Base-by-base conservation (phyloP, 2,888 invertebrate genomes). In the Ormyrus nitidulus region DNA sequence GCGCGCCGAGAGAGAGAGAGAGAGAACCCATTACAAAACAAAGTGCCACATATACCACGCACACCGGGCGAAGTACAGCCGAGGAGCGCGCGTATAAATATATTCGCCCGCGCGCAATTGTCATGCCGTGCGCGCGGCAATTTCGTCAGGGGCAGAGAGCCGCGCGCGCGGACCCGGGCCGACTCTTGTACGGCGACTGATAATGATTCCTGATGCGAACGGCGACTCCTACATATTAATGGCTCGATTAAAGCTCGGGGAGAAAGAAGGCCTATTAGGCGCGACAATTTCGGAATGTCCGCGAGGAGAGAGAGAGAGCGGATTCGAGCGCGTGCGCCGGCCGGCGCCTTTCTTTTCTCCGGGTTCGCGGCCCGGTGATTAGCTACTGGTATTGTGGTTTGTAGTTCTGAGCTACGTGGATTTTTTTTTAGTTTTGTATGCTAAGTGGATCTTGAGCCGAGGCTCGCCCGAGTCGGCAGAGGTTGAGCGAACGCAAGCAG, bases 211-310 rank as follows among this genome's bases (percentile, higher is more conserved):
- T 84, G 85, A 83, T 81, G 79, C 86, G 85, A 85, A 87, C 85
- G 85, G 85, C 86, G 83, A 83, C 85, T 85, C 84, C 84, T 87
- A 84, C 86, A 88, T 89, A 88, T 87, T 88, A 86, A 88, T 88
- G 82, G 83, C 72, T 72, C 83, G 85, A 87, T 87, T 87, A 87
- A 6, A 13, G 10, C 11, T 9, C 13, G n/a, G 48, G 48, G 48
- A 64, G 48, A 64, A 48, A 64, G 64, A 51, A 44, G 53, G 51
- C 19, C 19, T 19, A 19, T 19, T 19, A 66, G 66, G 19, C 5
- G 34, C 6, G 51, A 19, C 13, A 51, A 9, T 19, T 19, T 19
- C 19, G 19, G 19, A 13, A n/a, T 10, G 6, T 19, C 19, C 19
- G 11, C 54, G 70, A 11, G 3, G 10, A 34, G 54, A 53, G 53